Percentiles rank a stretch among this genome's conserved stretches.
phyloP scores from a whole-genome alignment of 2,797 vertebrate genomes.

The Sebastes vulpes region DNA sequence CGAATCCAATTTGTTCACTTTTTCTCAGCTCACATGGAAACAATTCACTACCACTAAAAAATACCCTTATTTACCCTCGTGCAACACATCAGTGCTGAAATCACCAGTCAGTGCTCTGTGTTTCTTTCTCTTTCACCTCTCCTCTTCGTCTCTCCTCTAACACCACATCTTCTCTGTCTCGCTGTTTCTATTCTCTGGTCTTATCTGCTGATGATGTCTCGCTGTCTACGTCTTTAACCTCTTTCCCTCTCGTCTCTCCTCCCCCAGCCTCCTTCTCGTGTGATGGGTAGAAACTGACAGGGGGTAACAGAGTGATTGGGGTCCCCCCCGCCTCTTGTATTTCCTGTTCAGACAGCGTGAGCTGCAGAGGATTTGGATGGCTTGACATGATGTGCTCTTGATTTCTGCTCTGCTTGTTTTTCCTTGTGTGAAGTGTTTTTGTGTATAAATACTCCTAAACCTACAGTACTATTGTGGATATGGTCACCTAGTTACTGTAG shows the following conservation, averaged over 20 bases:
- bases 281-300: conserved; percentile 55
- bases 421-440: neutral
- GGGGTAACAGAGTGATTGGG: conserved; percentile 42
- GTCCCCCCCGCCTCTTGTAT: neutral
- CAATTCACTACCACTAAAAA: neutral
- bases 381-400: neutral
- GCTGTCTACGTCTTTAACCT: conserved; percentile 31
- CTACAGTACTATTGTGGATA: neutral
- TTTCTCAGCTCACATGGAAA: neutral
- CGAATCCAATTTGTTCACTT: neutral
- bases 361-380: neutral
- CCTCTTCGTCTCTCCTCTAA: neutral
- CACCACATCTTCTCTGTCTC: neutral
- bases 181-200: neutral
- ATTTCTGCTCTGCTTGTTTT: neutral
- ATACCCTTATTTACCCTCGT: neutral
- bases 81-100: neutral
- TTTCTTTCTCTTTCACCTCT: neutral
- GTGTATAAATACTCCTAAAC: neutral
- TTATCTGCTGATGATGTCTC: neutral
- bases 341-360: conserved; percentile 16
- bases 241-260: neutral
- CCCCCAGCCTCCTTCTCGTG: neutral
- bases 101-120: neutral
- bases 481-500: neutral